phyloP scores from a whole-genome alignment of 2,888 invertebrate species.

The Zhuqinia jingwanae region DNA sequence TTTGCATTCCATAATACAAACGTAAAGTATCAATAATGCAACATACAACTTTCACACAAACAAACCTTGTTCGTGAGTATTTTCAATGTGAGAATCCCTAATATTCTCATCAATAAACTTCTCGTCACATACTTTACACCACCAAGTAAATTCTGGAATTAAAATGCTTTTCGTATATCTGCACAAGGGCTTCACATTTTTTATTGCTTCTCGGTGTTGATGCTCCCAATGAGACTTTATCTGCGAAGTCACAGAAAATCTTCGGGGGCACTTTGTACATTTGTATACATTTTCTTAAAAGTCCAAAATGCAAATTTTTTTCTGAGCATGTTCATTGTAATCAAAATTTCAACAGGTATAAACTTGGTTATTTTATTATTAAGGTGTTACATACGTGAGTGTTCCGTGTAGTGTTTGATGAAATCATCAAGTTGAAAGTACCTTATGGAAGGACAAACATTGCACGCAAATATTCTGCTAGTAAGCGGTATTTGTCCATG shows the following conservation, averaged over 20 bases:
- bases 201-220: not conserved
- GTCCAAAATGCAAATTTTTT: not conserved
- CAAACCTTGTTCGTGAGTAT: not conserved
- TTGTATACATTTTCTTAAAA: slow-evolving; percentile 11
- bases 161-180: not conserved
- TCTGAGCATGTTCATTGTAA: not conserved
- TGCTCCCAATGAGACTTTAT: not conserved
- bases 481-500: not conserved
- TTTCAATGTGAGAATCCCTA: slow-evolving; percentile 6
- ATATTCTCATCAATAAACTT: slow-evolving; percentile 4
- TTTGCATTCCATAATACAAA: too few species aligned
- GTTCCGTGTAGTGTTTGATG: not conserved
- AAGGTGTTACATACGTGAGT: slow-evolving; percentile 4
- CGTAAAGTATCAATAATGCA: too few species aligned
- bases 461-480: slow-evolving; percentile 35
- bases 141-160: slow-evolving; percentile 38
- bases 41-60: not conserved
- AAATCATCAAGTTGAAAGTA: slow-evolving; percentile 10
- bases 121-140: slow-evolving; percentile 24
- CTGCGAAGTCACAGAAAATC: not conserved
- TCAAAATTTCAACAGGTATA: not conserved
- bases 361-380: not conserved
- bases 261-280: slow-evolving; percentile 17
- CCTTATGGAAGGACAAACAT: not conserved
- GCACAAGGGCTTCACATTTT: not conserved